phyloP scores from a whole-genome alignment of 2,888 invertebrate genomes.

The Xanthia togata region DNA sequence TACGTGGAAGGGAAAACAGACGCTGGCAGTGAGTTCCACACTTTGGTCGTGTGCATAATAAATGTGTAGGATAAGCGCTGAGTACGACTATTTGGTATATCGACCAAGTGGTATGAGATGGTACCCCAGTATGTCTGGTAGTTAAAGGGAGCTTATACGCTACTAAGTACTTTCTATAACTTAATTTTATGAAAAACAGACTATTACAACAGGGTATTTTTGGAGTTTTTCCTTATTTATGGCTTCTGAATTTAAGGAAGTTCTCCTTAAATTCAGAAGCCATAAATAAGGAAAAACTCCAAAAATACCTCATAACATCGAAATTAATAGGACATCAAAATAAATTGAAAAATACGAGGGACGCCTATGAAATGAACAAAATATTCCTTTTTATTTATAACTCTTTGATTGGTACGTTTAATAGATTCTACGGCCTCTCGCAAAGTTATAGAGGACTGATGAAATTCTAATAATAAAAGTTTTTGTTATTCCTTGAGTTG shows the following conservation, averaged over 20 bases:
- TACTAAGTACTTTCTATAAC: no score
- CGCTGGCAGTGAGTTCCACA: no score
- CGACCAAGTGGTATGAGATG: no score
- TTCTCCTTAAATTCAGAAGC: background rate
- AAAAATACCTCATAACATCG: background rate
- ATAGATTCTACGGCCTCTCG: background rate
- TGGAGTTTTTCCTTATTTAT: background rate
- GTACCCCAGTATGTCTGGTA: no score
- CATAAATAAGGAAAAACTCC: background rate
- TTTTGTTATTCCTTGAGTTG: background rate
- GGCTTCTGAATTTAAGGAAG: background rate
- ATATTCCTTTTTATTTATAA: slow-evolving; percentile 9
- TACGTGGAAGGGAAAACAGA: no score
- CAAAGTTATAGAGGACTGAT: slow-evolving; percentile 9
- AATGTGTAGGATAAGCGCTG: no score
- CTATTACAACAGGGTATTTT: no score
- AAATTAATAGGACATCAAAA: slow-evolving; percentile 11
- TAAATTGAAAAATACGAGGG: background rate
- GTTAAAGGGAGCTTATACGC: no score
- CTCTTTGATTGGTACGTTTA: slow-evolving; percentile 5
- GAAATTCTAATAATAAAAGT: background rate
- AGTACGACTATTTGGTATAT: no score
- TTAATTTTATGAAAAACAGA: background rate
- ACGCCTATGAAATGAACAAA: slow-evolving; percentile 14
- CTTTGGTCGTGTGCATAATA: no score